Evolutionary conservation across 2,797 vertebrate genomes (phyloP).

Genomic region (Poecilia gillii): DNA sequence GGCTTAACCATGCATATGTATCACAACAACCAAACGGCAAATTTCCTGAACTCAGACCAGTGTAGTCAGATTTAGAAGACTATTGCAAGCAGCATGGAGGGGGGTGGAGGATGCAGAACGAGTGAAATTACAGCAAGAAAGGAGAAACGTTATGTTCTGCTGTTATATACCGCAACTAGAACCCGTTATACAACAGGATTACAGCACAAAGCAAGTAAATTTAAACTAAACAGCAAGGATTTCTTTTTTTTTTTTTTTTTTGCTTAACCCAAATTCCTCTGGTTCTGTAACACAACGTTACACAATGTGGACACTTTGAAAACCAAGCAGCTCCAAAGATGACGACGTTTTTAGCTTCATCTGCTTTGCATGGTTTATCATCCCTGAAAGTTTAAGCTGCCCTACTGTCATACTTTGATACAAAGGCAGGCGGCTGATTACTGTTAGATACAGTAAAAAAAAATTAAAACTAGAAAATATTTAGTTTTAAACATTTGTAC

Average conservation of each 20-base stretch:
- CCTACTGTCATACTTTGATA: not conserved
- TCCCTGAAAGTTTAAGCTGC: not conserved
- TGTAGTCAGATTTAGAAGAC: constrained; percentile 2
- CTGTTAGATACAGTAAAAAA: not conserved
- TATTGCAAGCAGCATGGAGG: constrained; percentile 3
- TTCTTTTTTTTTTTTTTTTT: not conserved
- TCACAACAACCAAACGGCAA: not conserved
- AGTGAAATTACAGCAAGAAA: constrained; percentile 1
- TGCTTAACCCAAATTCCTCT: not conserved
- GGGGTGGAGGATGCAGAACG: too few relatives aligned
- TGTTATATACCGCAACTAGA: not conserved
- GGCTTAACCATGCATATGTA: constrained; percentile 16
- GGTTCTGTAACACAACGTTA: not conserved
- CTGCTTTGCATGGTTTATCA: not conserved
- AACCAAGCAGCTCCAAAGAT: not conserved
- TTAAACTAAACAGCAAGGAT: not conserved
- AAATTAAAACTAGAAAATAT: not conserved
- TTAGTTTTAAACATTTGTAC: too few relatives aligned
- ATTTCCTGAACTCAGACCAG: constrained; percentile 4
- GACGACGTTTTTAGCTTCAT: not conserved
- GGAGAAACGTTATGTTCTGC: not conserved
- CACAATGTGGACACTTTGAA: not conserved
- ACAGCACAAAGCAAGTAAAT: not conserved
- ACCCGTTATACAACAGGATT: constrained; percentile 12
- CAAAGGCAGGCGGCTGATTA: not conserved